A percentile compares a stretch with the other conserved stretches of the same genome.
phyloP scores from a whole-genome alignment of 1,140 invertebrate species.

The Drosophila obscura region DNA sequence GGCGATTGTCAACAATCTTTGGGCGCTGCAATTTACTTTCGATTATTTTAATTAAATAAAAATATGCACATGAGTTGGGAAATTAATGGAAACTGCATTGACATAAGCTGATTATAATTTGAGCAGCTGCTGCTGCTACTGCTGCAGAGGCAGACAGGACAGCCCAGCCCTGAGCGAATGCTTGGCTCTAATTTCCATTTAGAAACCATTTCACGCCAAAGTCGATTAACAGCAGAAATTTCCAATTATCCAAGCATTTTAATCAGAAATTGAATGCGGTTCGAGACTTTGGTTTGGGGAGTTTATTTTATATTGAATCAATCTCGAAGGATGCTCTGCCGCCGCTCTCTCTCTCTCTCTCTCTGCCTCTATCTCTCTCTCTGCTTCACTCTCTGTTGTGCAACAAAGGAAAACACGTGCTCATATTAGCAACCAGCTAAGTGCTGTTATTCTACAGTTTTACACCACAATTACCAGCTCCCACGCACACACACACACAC shows the following conservation, averaged over 20 bases:
- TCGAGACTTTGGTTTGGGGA: conserved; percentile 2
- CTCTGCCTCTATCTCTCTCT: no score
- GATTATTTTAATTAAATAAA: conserved; percentile 74
- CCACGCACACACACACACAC: conserved; percentile 15
- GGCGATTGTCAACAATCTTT: conserved; percentile 57
- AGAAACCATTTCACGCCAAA: conserved; percentile 4
- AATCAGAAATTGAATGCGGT: conserved; percentile 33
- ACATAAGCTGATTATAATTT: conserved; percentile 62
- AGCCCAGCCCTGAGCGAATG: neutral
- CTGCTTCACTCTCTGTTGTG: conserved; percentile 23
- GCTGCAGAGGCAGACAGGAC: conserved; percentile 11
- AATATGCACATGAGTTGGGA: conserved; percentile 57
- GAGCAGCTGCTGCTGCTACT: conserved; percentile 6
- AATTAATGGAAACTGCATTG: conserved; percentile 47
- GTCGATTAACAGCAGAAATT: conserved; percentile 41
- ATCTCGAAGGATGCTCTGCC: neutral
- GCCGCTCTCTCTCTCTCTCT: neutral
- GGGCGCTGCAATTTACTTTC: conserved; percentile 65
- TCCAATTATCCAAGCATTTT: conserved; percentile 24
- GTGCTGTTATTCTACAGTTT: conserved; percentile 79
- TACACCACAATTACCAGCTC: conserved; percentile 75
- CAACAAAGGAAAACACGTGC: conserved; percentile 64
- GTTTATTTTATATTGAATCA: no score
- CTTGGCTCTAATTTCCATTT: conserved; percentile 23
- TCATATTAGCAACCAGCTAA: conserved; percentile 73